Base-by-base conservation (phyloP, 2,888 invertebrate genomes). In the Meganola albula region DNA sequence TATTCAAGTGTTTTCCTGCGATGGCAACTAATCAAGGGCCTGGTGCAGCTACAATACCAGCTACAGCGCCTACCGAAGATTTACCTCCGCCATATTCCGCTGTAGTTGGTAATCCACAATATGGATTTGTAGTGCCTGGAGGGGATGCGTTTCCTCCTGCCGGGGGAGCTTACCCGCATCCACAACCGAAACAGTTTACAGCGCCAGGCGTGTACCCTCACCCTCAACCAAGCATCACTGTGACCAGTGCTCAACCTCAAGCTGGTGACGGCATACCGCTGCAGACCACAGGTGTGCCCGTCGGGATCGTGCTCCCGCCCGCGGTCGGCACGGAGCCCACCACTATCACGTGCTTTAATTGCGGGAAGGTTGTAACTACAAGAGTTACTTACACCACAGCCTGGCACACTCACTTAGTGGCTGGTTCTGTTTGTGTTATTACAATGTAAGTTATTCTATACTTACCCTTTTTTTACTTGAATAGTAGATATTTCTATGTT, bases 341-440 rank as follows among this genome's bases (percentile, higher is more conserved):
- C 0, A 84, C 84, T 25, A 64, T 83, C 8, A 82, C 74, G 23
- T 85, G 85, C 49, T 82, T 72, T 46, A 84, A 80, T 44, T 85
- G 85, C 43, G 73, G 72, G 10, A 83, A 83, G 65, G 67, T 80
- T 13, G 80, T 83, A 12, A 83, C 83, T 24, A 84, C 85, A 13
- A 73, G 79, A 64, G 85, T 85, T n/a, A 73, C 66, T 28, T 84
- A 83, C 46, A 78, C 80, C 21, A 84, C 85, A 7, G 82, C 83
- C 22, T 85, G 84, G 85, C 85, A 84, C 42, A 85, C 85, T 34
- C 85, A 85, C 53, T 60, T 85, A 44, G 78, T 83, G 14, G 84
- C 84, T 40, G 84, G 84, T 39, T 79, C 84, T 31, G 59, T 84
- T 38, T 85, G 85, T 50, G 72, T 85, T 10, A 76, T 79, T 28